Conservation (phyloP, 2,113 vertebrate species). For the Bothrops jararaca region DNA sequence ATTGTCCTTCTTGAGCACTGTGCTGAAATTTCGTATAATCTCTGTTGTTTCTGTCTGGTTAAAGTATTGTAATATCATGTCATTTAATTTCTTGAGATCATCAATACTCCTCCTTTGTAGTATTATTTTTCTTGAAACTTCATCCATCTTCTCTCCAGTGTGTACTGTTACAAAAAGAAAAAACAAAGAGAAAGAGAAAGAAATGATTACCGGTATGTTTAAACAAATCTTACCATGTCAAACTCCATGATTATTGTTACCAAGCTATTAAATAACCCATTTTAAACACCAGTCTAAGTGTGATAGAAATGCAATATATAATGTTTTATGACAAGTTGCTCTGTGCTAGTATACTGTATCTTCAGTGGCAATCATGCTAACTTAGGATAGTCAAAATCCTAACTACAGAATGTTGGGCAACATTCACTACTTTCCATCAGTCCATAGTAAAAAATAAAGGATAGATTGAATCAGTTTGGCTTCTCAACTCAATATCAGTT, state of each 20-base stretch:
- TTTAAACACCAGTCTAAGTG: not conserved
- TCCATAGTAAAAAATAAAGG: not conserved
- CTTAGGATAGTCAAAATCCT: not conserved
- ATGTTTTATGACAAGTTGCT: not conserved
- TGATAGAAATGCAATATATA: not conserved
- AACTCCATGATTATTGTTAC: not conserved
- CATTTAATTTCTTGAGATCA: conserved; percentile 72
- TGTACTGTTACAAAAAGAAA: conserved; percentile 65
- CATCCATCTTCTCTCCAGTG: conserved; percentile 68
- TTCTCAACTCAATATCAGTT: not conserved
- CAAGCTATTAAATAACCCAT: not conserved
- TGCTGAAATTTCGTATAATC: conserved; percentile 32
- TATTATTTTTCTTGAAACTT: conserved; percentile 65
- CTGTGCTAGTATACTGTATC: not conserved
- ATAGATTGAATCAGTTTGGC: too few species aligned
- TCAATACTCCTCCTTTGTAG: conserved; percentile 69
- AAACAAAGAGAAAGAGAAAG: conserved; percentile 25
- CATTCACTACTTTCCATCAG: not conserved
- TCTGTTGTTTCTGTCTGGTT: conserved; percentile 56
- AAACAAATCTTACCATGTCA: not conserved
- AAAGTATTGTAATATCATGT: conserved; percentile 64
- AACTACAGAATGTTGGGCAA: not conserved
- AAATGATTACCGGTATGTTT: not conserved
- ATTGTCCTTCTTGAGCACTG: not conserved
- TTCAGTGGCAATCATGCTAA: not conserved